Evolutionary conservation across 2,888 invertebrate genomes (phyloP).

Genomic region (Diarsia dahlii): DNA sequence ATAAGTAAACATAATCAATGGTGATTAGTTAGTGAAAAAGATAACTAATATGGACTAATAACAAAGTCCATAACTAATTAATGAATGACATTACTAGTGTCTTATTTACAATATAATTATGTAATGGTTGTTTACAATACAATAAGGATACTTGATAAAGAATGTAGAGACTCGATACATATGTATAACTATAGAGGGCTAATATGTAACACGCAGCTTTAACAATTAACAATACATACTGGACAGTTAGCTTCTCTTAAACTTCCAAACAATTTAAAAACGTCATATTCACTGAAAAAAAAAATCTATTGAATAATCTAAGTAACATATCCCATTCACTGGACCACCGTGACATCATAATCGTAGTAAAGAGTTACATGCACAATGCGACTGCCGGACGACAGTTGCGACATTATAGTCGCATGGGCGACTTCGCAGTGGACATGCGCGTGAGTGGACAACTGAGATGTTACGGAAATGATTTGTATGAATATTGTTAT

Average conservation of each 20-base stretch:
- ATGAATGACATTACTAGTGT: too few species aligned
- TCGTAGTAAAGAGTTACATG: slow-evolving; percentile 61
- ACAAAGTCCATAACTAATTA: too few species aligned
- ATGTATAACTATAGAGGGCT: too few species aligned
- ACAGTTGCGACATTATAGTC: slow-evolving; percentile 65
- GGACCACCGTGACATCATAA: slow-evolving; percentile 65
- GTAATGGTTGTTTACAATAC: too few species aligned
- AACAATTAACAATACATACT: slow-evolving; percentile 5
- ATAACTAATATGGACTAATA: too few species aligned
- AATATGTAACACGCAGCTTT: too few species aligned
- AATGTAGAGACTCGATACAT: too few species aligned
- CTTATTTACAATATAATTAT: too few species aligned
- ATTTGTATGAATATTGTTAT: slow-evolving; percentile 58
- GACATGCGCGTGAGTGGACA: slow-evolving; percentile 64
- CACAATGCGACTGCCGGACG: slow-evolving; percentile 56
- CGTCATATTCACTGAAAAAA: slow-evolving; percentile 18
- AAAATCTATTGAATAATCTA: slow-evolving; percentile 35
- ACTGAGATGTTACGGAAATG: slow-evolving; percentile 58
- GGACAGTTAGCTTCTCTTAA: slow-evolving; percentile 13
- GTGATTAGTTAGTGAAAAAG: too few species aligned
- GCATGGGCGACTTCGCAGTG: slow-evolving; percentile 52
- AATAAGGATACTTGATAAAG: too few species aligned
- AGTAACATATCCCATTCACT: slow-evolving; percentile 43
- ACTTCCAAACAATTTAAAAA: slow-evolving; percentile 19
- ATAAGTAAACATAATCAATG: too few species aligned